Percentiles rank a stretch among this genome's conserved stretches.
Evolutionary conservation across 2,888 invertebrate genomes (phyloP).

Genomic region (Hydrotaea diabolus): DNA sequence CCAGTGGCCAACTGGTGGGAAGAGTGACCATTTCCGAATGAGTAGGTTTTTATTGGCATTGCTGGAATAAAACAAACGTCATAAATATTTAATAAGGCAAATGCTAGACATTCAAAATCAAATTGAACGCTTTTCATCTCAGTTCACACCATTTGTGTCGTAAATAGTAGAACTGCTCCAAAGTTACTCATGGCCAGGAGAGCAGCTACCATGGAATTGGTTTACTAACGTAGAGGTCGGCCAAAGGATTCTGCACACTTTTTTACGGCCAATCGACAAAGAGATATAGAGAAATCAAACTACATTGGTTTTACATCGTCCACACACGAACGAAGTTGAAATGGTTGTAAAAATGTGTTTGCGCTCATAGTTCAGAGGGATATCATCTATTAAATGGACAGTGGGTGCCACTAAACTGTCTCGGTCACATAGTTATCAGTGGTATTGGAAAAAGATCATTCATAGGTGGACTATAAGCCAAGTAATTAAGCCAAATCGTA

Average conservation of each 20-base stretch:
- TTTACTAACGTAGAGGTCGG: neutral
- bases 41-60: neutral
- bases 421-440: no score
- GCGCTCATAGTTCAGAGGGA: neutral
- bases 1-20: neutral
- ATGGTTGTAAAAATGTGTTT: neutral
- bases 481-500: no score
- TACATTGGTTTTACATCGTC: neutral
- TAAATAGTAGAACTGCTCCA: constrained; percentile 10
- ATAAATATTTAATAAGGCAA: constrained; percentile 26
- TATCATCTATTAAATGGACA: neutral
- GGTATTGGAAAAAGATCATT: no score
- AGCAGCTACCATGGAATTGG: constrained; percentile 7
- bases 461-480: no score
- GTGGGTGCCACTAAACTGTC: neutral
- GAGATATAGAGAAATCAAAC: constrained; percentile 5
- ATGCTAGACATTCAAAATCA: constrained; percentile 1
- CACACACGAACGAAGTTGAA: neutral
- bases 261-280: constrained; percentile 15
- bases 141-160: constrained; percentile 22
- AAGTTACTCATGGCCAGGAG: constrained; percentile 7
- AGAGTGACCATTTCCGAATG: neutral
- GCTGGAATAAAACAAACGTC: neutral
- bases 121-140: constrained; percentile 26
- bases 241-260: neutral